phyloP scores from a whole-genome alignment of 2,797 vertebrate genomes.

The Glyptemys insculpta region DNA sequence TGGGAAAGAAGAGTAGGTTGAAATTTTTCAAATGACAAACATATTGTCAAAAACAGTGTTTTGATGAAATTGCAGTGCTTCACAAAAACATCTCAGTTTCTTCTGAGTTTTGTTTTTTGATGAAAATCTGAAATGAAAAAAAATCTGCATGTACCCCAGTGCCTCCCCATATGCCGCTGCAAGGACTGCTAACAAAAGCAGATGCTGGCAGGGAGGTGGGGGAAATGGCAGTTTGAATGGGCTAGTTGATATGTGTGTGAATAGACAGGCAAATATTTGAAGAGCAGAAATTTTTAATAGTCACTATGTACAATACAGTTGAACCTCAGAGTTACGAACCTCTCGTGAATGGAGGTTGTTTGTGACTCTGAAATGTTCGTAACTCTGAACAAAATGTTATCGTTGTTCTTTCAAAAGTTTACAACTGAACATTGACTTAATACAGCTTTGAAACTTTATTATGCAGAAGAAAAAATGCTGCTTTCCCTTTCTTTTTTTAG shows the following conservation, averaged over 20 bases:
- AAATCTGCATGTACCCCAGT: conserved; percentile 19
- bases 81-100: conserved; percentile 49
- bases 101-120: conserved; percentile 54
- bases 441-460: too few relatives aligned
- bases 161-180: background rate
- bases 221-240: background rate
- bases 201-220: background rate
- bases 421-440: too few relatives aligned
- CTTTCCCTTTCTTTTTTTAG: too few relatives aligned
- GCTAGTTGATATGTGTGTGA: background rate
- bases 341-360: too few relatives aligned
- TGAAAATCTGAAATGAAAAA: conserved; percentile 50
- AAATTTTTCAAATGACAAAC: conserved; percentile 62
- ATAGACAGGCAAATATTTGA: background rate
- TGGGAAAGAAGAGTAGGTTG: conserved; percentile 47
- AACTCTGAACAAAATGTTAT: too few relatives aligned
- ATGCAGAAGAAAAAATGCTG: too few relatives aligned
- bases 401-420: too few relatives aligned
- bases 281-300: rapidly evolving
- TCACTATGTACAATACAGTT: background rate
- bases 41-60: conserved; percentile 71
- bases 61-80: background rate
- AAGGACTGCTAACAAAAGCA: background rate
- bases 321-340: too few relatives aligned
- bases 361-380: too few relatives aligned